These are phyloP conservation scores for Temnothorax ravouxi DNA, from an alignment of 2,888 invertebrate species.

Conservation along the genomic window DNA sequence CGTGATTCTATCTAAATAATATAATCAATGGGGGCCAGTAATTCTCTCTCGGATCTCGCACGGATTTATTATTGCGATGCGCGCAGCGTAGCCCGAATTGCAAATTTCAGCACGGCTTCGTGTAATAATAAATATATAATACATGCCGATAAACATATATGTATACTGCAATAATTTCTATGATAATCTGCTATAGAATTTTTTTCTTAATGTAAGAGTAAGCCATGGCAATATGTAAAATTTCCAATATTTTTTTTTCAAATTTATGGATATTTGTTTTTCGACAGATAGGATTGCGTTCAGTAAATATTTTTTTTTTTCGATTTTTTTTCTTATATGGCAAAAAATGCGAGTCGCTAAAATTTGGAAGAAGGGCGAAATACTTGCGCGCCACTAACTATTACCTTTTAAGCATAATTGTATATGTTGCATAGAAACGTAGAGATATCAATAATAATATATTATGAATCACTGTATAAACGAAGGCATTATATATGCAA, in stretches of 20 bases:
- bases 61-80: conserved; percentile 84
- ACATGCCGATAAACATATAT: not conserved
- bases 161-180: not conserved
- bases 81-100: conserved; percentile 73
- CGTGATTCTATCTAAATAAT: conserved; percentile 71
- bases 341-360: conserved; percentile 28
- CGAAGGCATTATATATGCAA: conserved; percentile 84
- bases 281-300: not conserved
- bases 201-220: too few species aligned
- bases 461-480: conserved; percentile 84
- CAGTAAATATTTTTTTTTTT: not conserved
- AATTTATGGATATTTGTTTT: not conserved
- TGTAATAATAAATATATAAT: not conserved
- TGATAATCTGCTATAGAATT: not conserved
- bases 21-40: conserved; percentile 85
- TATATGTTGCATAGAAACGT: conserved; percentile 81
- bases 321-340: not conserved
- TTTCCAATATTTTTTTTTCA: not conserved
- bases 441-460: conserved; percentile 81
- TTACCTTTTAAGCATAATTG: conserved; percentile 82
- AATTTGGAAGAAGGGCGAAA: conserved; percentile 65
- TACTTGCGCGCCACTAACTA: conserved; percentile 83
- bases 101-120: conserved; percentile 56
- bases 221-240: not conserved
- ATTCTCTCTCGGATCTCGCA: conserved; percentile 80